Evolutionary conservation across 2,113 vertebrate genomes (phyloP), one percentile per base, ranked within the genome.

Genomic region (Mormoops blainvillei): DNA sequence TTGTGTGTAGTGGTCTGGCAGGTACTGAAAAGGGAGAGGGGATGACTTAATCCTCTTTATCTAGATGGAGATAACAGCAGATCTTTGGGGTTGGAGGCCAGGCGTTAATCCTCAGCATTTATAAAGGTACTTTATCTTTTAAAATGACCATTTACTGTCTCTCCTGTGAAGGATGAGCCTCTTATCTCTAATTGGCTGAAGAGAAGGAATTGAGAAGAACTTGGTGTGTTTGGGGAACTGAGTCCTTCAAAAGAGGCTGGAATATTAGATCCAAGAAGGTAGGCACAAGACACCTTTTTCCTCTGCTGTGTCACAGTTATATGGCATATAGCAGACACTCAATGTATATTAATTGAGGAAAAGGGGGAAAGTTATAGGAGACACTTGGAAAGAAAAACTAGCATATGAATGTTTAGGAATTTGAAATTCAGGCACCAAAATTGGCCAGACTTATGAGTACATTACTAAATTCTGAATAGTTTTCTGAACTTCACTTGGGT

Each of bases 401-500:
- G 8, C 4, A 14, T 3, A 8, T 24, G 4, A 4, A 36, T 77
- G 4, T 20, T 89, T 15, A 45, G 36, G 7, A 91, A 31, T 36
- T 74, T 1, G 13, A 26, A 54, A 45, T 36, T 94, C 19, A 48
- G 38, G 10, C 11, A 70, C 33, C 11, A 89, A 11, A 18, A 77
- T 65, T 24, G 4, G 12, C 9, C 12, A 54, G 28, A 88, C 10
- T 70, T 83, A 38, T 9, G 7, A 7, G n/a, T 31, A 4, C 5
- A 5, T 50, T 87, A 61, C 4, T 41, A 48, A 65, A 56, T 38
- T 74, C 26, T 71, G 20, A 15, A 28, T 76, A 41, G 67, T 76
- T 61, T 74, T 95, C 87, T 94, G 26, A 95, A 50, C 5, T 87
- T 9, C 81, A 19, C 28, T 91, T 83, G 52, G 36, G 70, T 81